These are phyloP conservation scores for Petrocephalus schoutedeni DNA, from an alignment of 2,797 vertebrate genomes.

Conservation along the genomic window DNA sequence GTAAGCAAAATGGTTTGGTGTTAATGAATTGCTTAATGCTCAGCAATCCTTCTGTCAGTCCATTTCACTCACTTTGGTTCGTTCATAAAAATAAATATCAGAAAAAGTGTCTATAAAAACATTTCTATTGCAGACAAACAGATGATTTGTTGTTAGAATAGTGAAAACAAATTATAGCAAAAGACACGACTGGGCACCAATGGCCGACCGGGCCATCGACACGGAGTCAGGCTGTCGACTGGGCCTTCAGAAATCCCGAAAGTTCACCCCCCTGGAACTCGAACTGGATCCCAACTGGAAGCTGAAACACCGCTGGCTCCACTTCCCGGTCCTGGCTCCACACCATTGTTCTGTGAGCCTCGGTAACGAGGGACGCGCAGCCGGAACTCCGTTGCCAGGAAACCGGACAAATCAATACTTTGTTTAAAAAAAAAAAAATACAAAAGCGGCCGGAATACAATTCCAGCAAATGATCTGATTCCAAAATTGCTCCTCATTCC, in stretches of 20 bases:
- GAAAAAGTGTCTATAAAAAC: neutral
- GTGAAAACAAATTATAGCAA: neutral
- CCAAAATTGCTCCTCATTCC: neutral
- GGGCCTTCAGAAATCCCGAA: neutral
- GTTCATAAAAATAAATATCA: neutral
- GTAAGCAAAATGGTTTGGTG: neutral
- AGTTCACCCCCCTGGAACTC: neutral
- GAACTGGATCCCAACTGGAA: constrained; percentile 53
- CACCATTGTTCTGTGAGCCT: constrained; percentile 37
- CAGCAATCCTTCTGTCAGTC: neutral
- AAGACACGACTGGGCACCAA: neutral
- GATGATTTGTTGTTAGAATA: neutral
- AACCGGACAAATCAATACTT: constrained; percentile 44
- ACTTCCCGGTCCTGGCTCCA: constrained; percentile 44
- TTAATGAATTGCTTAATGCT: neutral
- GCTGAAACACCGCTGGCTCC: constrained; percentile 65
- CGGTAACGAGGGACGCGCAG: constrained; percentile 57
- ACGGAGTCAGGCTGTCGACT: neutral
- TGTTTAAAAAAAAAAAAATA: neutral
- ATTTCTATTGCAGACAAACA: constrained; percentile 1
- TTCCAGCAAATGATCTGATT: constrained; percentile 13
- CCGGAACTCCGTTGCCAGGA: constrained; percentile 67
- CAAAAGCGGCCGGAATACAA: neutral
- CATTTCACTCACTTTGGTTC: neutral
- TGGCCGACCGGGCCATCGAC: neutral